Base-by-base conservation (phyloP, 2,888 invertebrate species). In the Rhingia campestris region DNA sequence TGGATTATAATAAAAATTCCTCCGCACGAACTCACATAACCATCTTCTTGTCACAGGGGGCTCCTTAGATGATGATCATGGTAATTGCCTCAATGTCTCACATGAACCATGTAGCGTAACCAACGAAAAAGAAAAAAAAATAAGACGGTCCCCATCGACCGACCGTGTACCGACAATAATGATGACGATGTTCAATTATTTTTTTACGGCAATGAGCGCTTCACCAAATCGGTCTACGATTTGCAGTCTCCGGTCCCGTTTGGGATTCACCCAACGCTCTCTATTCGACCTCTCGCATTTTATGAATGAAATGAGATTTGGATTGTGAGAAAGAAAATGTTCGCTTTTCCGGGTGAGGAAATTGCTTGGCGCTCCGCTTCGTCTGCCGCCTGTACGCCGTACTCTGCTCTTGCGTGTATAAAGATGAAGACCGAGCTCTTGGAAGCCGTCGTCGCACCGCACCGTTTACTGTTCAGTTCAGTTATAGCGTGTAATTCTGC, bases 31-130 rank as follows among this genome's bases (percentile, higher is more conserved):
- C 45, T 64, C 37, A 39, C 32, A 61, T 69, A 76, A 53, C 32
- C 67, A 67, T 59, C 10, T 43, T 41, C 39, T 32, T 61, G 59
- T 67, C 59, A 33, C 45, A 53, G 45, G n/a, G 66, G 51, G 37
- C 54, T 53, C 41, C 41, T 61, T 66, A 43, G 51, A 73, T 64
- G 53, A 66, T 59, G 53, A 47, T 51, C 66, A 35, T 22, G 67
- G 37, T 63, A 58, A 66, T 73, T 30, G 41, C 22, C 35, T 4
- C 12, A 12, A 30, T 37, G 33, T 73, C 72, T 63, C 59, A 47
- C 81, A 73, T 67, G 72, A 77, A 76, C 30, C 76, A 81, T 43
- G 61, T 72, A 76, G 81, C 72, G 81, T 76, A 76, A 81, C 81
- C 49, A 6, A 72, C 33, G 33, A 69, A 22, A 51, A 69, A 49